Base-by-base conservation (phyloP, 2,888 invertebrate genomes). In the Caenorhabditis sp. region DNA sequence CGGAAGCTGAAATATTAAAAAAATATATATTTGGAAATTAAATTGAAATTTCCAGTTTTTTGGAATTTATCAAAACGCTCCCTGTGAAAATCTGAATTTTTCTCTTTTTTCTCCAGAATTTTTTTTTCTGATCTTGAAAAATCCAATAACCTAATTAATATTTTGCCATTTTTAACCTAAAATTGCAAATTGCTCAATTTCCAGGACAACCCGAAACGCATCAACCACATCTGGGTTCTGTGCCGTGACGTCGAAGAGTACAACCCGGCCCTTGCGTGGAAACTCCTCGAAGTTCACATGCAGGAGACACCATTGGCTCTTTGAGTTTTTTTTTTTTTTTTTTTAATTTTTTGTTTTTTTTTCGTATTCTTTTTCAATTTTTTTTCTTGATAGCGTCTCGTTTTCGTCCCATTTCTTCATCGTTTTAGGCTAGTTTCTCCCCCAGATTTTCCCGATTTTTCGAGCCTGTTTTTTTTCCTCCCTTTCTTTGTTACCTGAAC, bases 221-320 rank as follows among this genome's bases (percentile, higher is more conserved):
- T 98, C 0, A 95, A 96, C 91, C 97, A 99, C 92, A 96, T 98
- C 40, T 99, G 99, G 99, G 98, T 98, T 2, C 93, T 99, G 89
- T 99, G 99, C 92, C 93, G 99, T 78, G 99, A 99, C 92, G 96
- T 96, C 26, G 94, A 95, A 84, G 98, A 98, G 92, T 92, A 97
- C 53, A 96, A 98, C 93, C 96, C 98, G 0, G 95, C 95, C 89
- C 96, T 98, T 0, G 98, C 98, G 0, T 99, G 99, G 99, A 94
- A 96, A 92, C 93, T 99, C 51, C 94, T 99, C 74, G 99, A 99
- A 86, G 88, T 93, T 5, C 90, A 91, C 72, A 88, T 89, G 86
- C 89, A 90, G 72, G 88, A 89, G 61, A 88, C 85, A 15, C 83
- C 85, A 2, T 74, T 90, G 3, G 87, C 89, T 15, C 50, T 90